A percentile compares a stretch with the other conserved stretches of the same genome.
Conservation (phyloP, 2,797 vertebrate species). For the Poeciliopsis paucimaculata region DNA sequence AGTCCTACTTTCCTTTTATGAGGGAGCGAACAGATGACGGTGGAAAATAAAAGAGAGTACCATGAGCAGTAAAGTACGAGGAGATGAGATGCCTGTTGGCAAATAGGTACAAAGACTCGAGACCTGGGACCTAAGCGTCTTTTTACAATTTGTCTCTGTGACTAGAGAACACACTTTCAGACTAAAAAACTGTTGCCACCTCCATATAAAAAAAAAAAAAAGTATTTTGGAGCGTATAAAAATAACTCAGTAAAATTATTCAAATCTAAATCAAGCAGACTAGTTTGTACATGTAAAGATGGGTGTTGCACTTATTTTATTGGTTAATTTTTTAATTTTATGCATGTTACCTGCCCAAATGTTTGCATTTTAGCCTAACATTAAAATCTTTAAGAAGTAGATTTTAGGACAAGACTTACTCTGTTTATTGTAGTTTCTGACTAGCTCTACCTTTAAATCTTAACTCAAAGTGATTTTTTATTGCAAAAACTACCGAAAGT, state of each 20-base stretch:
- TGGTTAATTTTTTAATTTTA: neutral
- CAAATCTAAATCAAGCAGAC: neutral
- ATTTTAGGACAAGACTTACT: neutral
- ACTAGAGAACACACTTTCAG: neutral
- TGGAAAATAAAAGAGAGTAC: constrained; percentile 53
- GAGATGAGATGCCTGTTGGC: constrained; percentile 48
- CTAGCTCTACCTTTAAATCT: constrained; percentile 9
- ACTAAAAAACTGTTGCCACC: neutral
- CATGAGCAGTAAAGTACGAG: constrained; percentile 58
- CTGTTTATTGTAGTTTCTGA: constrained; percentile 5
- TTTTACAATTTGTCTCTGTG: neutral
- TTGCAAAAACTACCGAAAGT: constrained; percentile 7
- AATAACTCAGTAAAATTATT: neutral
- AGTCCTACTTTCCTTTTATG: constrained; percentile 57
- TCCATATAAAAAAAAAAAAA: neutral
- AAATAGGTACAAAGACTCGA: constrained; percentile 50
- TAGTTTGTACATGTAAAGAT: neutral
- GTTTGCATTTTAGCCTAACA: constrained; percentile 1
- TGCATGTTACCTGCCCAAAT: neutral
- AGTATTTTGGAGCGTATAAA: neutral
- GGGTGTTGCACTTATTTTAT: neutral
- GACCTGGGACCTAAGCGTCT: constrained; percentile 37
- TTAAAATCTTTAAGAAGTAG: neutral
- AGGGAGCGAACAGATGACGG: constrained; percentile 49
- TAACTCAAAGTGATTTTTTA: constrained; percentile 5